A percentile compares a stretch with the other conserved stretches of the same genome.
Conservation (phyloP, 1,140 invertebrate species). For the Aphaenogaster rudis region DNA sequence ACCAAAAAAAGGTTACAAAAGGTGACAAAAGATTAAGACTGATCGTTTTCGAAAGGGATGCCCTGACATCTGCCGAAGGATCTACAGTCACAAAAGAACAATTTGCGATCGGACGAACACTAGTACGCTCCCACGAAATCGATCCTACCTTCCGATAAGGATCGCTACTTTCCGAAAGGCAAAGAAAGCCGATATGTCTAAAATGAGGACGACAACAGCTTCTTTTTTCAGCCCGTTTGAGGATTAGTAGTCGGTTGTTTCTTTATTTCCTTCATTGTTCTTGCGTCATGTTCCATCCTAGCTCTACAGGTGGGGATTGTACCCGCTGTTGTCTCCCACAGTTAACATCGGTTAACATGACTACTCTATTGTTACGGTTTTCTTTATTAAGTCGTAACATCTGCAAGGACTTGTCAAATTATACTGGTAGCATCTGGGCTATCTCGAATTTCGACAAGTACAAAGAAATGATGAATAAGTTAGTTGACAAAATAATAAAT, state of each 20-base stretch:
- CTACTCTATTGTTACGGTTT: constrained; percentile 55
- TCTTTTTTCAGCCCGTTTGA: constrained; percentile 43
- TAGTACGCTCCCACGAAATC: constrained; percentile 10
- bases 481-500: not conserved
- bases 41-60: not conserved
- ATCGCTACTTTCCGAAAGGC: constrained; percentile 34
- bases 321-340: constrained; percentile 47
- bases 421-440: constrained; percentile 31
- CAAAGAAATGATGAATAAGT: not conserved
- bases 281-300: not conserved
- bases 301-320: not conserved
- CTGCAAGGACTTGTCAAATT: constrained; percentile 23
- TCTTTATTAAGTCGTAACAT: constrained; percentile 59
- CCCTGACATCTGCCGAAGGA: constrained; percentile 38
- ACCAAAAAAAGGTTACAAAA: too few species aligned
- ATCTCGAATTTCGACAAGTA: constrained; percentile 61
- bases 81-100: constrained; percentile 49
- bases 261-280: not conserved
- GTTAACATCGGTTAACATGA: constrained; percentile 63
- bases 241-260: constrained; percentile 25
- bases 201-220: constrained; percentile 33
- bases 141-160: constrained; percentile 15
- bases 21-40: constrained; percentile 10
- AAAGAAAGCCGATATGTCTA: constrained; percentile 70
- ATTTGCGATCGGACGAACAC: constrained; percentile 28